Base-by-base conservation (phyloP, 2,113 vertebrate genomes). In the Dromaius novaehollandiae region DNA sequence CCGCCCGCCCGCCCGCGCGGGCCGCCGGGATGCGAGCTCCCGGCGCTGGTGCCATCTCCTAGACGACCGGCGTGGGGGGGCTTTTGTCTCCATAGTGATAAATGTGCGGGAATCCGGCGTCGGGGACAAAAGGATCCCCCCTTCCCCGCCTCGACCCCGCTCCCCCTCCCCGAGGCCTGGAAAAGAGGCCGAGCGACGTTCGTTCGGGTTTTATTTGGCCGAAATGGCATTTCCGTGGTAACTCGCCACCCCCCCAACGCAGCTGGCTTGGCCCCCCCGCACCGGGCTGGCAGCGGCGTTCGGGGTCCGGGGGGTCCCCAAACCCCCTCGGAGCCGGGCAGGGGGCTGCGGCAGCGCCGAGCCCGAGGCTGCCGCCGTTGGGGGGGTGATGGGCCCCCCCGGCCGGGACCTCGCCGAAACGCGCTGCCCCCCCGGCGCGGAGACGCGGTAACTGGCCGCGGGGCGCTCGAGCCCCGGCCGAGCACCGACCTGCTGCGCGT, bases 1-100 rank as follows among this genome's bases (percentile, higher is more conserved):
- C 86, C 55, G 30, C 90, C 87, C 55, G 86, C 95, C 86, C 55
- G 30, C 90, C 96, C 90, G 55, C 55, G 55, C 15, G 96, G 96
- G 95, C 97, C 96, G 96, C 92, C 34, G 96, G 96, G 92, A 95
- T 95, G 96, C 93, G 42, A 94, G 96, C 93, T 98, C 97, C 77
- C 44, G 55, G 95, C 97, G 89, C 44, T 30, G 80, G 93, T 95
- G 96, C 97, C 95, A 97, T 98, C 96, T 95, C 98, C 98, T 96
- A 87, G 98, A 96, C 96, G 97, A 98, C 98, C 48, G 2, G 70
- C 25, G 11, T 14, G n/a, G 13, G 28, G 44, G 88, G 91, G 91
- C 97, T 97, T 95, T 96, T 90, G 98, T 98, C 97, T 83, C 97
- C 91, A 97, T 97, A 89, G 97, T 86, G 97, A 98, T 98, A 90